phyloP scores from a whole-genome alignment of 2,797 vertebrate species.

The Geotrypetes seraphini region DNA sequence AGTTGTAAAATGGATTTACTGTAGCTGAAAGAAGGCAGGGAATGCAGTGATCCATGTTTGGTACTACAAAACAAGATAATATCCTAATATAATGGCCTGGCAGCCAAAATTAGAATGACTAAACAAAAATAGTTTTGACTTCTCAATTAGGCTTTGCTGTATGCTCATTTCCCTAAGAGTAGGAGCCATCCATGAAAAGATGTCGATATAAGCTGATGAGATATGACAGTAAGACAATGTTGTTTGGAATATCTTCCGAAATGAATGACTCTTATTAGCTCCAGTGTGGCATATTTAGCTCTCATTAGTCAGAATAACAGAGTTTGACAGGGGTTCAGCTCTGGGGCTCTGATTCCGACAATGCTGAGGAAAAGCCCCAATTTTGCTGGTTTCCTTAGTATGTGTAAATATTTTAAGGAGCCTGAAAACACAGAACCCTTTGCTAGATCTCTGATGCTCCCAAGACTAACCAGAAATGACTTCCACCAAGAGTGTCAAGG shows the following conservation, averaged over 20 bases:
- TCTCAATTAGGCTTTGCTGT: conserved; percentile 11
- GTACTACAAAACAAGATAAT: background rate
- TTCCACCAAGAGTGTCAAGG: no score
- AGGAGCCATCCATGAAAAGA: conserved; percentile 19
- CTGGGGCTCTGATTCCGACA: background rate
- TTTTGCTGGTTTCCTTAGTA: no score
- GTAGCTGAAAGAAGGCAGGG: no score
- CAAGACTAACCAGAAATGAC: no score
- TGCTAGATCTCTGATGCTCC: no score
- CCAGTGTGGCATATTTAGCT: conserved; percentile 24
- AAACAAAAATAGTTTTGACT: conserved; percentile 23
- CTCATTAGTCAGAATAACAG: conserved; percentile 23
- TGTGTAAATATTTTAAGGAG: no score
- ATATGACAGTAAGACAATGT: conserved; percentile 23
- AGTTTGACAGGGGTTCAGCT: conserved; percentile 20
- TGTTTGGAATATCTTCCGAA: conserved; percentile 36
- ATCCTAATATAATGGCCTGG: background rate
- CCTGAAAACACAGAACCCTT: no score
- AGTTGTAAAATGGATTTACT: no score
- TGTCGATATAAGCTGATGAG: conserved; percentile 23
- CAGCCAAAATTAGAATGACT: conserved; percentile 15
- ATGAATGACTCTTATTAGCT: conserved; percentile 34
- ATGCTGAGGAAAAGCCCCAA: no score
- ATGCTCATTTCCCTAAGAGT: conserved; percentile 23
- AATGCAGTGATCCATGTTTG: no score